phyloP scores from a whole-genome alignment of 2,113 vertebrate species.

The Microcebus murinus region DNA sequence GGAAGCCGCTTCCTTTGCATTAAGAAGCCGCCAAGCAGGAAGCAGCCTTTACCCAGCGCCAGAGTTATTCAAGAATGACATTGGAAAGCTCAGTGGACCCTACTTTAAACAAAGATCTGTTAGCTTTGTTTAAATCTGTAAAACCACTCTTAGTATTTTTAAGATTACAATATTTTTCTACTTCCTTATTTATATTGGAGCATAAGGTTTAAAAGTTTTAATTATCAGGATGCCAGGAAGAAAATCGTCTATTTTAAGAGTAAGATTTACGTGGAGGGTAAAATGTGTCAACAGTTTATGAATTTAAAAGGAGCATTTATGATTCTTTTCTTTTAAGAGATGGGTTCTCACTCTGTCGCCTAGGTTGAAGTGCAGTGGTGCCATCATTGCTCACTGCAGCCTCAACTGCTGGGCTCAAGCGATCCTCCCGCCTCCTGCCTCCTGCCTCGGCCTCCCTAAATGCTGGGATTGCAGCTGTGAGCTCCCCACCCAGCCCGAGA shows the following conservation, averaged over 20 bases:
- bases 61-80: conserved; percentile 85
- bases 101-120: conserved; percentile 64
- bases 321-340: not conserved
- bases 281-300: not conserved
- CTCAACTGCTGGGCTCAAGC: too few species aligned
- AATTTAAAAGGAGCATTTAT: not conserved
- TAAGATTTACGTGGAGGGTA: not conserved
- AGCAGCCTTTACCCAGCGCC: conserved; percentile 78
- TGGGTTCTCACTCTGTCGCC: too few species aligned
- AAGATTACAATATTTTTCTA: not conserved
- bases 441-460: too few species aligned
- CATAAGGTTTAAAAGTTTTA: not conserved
- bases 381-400: too few species aligned
- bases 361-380: too few species aligned
- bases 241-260: not conserved
- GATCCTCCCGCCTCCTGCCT: too few species aligned
- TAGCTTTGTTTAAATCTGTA: conserved; percentile 30
- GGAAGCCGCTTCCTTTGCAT: conserved; percentile 86
- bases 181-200: not conserved
- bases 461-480: too few species aligned
- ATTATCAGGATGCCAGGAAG: conserved; percentile 11
- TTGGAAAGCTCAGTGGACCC: conserved; percentile 68
- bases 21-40: conserved; percentile 81
- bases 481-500: too few species aligned
- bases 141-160: not conserved